Evolutionary conservation across 1,140 invertebrate genomes (phyloP), one percentile per base, ranked within the genome.

Genomic region (Danaus melanippus): DNA sequence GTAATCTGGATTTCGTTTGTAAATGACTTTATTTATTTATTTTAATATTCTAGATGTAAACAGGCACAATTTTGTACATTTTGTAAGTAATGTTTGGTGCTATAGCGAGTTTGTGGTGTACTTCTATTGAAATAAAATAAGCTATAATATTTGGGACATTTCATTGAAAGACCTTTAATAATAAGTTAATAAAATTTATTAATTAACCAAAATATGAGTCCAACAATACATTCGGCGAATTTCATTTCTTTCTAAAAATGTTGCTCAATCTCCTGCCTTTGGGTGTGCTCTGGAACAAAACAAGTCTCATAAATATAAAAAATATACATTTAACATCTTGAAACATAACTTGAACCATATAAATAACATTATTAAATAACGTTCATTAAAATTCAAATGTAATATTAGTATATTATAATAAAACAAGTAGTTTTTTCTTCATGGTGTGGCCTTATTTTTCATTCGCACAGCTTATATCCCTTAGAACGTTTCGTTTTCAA

Each of bases 51-150:
- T 32, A 39, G 53, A 50, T 67, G 54, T 63, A 67, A 69, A 66
- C 61, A 71, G 72, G 78, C 78, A 85, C 78, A 85, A 81, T 83
- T 83, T 85, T 85, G 77, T 85, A 85, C 79, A 79, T 83, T 83
- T 80, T 83, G 70, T 82, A 81, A 80, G 77, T 82, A 84, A 83
- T 83, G 69, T 81, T 84, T 83, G 79, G 81, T 85, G 82, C 82
- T 85, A 83, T 69, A 79, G 74, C 76, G 71, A 73, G 77, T 79
- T 75, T 61, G 74, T 82, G 76, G 76, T 79, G 78, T 81, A 84
- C 74, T 81, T 76, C 69, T 74, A 74, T 32, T 74, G 62, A 74
- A 78, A 79, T 82, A 79, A 73, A 79, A 75, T 70, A 65, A 68
- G 54, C 62, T 68, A 44, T 58, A 69, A 64, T 17, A 60, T 42